Base-by-base conservation (phyloP, 1,140 invertebrate species). In the Coptotermes formosanus region DNA sequence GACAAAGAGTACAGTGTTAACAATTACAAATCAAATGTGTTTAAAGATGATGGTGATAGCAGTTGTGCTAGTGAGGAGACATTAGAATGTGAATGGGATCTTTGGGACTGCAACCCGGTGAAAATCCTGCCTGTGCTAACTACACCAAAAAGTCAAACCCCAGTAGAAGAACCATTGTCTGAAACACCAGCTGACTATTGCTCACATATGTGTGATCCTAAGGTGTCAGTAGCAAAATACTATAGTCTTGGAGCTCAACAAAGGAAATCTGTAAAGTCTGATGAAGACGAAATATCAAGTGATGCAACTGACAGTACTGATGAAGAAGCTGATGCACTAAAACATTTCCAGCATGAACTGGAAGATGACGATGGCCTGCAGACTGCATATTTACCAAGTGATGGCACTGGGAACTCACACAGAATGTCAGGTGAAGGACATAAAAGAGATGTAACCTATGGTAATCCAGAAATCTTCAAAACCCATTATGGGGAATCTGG, bases 211-310 rank as follows among this genome's bases (percentile, higher is more conserved):
- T 86, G 86, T 48, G 86, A 86, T 75, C 86, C 86, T 25, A 32
- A 48, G 30, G 23, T 86, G 83, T 86, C 86, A n/a, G 86, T 86
- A 21, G 82, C 86, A 45, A 86, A 86, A 52, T 86, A 86, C 59
- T 86, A 86, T 52, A 86, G 55, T 11, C 59, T 86, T 59, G 86
- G 86, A n/a, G 30, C 55, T n/a, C 30, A n/a, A 1, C 48, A 55
- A 38, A 52, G 69, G 59, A 83, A 64, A 45, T 55, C 43, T 30
- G 48, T 82, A 25, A 14, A 23, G n/a, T 25, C 19, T 16, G 38
- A 84, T 23, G 86, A 86, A 30, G 59, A 64, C 30, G 25, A n/a
- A 75, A 44, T 38, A 45, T 52, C 25, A 9, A 86, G 43, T 64
- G 81, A 86, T 82, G 45, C 86, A 30, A 55, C 43, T 32, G 84